A percentile compares a stretch with the other conserved stretches of the same genome.
phyloP scores from a whole-genome alignment of 53 echinoderm and acorn worm genomes.

The Glandiceps talaboti region DNA sequence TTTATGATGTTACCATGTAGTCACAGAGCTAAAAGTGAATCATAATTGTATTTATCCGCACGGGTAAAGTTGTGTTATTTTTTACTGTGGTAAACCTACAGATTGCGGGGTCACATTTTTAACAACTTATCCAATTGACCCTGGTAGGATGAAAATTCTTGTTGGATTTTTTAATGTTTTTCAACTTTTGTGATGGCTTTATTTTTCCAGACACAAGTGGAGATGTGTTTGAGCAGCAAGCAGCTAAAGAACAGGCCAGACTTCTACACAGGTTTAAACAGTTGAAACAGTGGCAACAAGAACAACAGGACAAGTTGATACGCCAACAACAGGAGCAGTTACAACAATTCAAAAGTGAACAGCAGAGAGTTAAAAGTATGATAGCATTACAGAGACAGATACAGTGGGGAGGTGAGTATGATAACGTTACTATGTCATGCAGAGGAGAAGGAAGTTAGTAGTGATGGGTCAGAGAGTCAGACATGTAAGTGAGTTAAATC shows the following conservation, averaged over 20 bases:
- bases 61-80: too few relatives aligned
- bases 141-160: too few relatives aligned
- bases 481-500: too few relatives aligned
- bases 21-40: too few relatives aligned
- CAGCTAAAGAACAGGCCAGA: conserved; percentile 60
- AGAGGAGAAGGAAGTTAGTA: too few relatives aligned
- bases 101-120: too few relatives aligned
- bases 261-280: conserved; percentile 57
- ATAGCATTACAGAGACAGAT: conserved; percentile 70
- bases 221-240: conserved; percentile 67
- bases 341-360: conserved; percentile 49
- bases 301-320: conserved; percentile 69
- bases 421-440: too few relatives aligned
- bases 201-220: conserved; percentile 32
- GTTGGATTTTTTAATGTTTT: not conserved
- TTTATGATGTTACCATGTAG: too few relatives aligned
- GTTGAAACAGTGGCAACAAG: conserved; percentile 80
- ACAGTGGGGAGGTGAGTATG: conserved; percentile 98
- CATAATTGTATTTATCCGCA: too few relatives aligned
- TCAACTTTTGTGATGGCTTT: not conserved
- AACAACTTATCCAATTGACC: too few relatives aligned
- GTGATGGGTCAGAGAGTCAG: too few relatives aligned
- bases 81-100: too few relatives aligned
- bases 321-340: conserved; percentile 73
- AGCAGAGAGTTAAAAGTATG: conserved; percentile 70